Evolutionary conservation across 2,113 vertebrate species (phyloP), one percentile per base, ranked within the genome.

Genomic region (Eublepharis macularius): DNA sequence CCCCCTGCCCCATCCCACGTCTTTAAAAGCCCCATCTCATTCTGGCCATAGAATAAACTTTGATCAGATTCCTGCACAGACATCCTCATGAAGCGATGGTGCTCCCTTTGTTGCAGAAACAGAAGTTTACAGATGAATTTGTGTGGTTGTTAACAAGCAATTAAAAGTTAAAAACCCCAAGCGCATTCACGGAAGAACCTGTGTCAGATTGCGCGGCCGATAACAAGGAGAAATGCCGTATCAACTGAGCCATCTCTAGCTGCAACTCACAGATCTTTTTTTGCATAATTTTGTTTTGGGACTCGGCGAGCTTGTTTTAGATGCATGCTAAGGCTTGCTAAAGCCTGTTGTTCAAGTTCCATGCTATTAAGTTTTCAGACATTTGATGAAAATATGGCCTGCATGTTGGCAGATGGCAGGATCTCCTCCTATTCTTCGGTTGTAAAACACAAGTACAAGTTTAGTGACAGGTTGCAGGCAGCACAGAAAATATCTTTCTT

Each of bases 211-310:
- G 41, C n/a, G 85, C 92, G 82, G 63, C 87, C 43, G 57, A 66
- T 91, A 93, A 92, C 85, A 45, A 54, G 21, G 39, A n/a, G 45
- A 29, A 72, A 43, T 69, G 88, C 78, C 74, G 84, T 94, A 93
- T 93, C 90, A 7, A 70, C 0, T 0, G 77, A 94, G 84, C 85
- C 85, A 92, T 93, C 84, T 90, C 84, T 90, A 91, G 49, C 87
- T 92, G 68, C 85, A 94, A 69, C 74, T 86, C 77, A 75, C 77
- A 84, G 84, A 63, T 63, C 63, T 43, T 92, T 63, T 92, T 95
- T 93, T 86, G 86, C 93, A 90, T 95, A 89, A 86, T 94, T 96
- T 94, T 96, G 90, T 95, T 96, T 95, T 94, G 91, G n/a, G 88
- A 92, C 94, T 94, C 77, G 77, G 86, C 7, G 0, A 36, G 68